Conservation (phyloP, 2,797 vertebrate genomes). For the Parambassis ranga region DNA sequence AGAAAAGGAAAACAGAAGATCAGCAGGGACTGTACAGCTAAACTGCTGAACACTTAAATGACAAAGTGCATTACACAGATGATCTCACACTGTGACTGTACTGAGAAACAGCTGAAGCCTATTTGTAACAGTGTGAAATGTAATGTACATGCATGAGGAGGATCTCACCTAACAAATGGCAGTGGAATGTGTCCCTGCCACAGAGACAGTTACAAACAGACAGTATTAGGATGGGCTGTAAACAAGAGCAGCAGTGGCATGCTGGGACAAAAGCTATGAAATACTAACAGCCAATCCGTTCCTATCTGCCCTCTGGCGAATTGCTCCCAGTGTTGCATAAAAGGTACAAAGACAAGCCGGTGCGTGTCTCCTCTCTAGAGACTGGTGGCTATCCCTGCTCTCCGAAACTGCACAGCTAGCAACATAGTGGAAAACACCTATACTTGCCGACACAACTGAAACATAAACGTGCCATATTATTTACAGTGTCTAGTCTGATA, state of each 20-base stretch:
- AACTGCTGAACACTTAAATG: no score
- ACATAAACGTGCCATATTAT: no score
- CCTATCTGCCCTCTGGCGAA: conserved; percentile 17
- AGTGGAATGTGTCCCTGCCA: conserved; percentile 29
- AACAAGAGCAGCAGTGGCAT: conserved; percentile 37
- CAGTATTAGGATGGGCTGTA: conserved; percentile 22
- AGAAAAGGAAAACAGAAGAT: no score
- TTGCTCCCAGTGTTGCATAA: conserved; percentile 23
- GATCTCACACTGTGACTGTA: neutral
- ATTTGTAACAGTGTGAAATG: neutral
- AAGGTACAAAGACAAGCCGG: conserved; percentile 31
- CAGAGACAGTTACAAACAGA: conserved; percentile 6
- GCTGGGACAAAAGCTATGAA: conserved; percentile 37
- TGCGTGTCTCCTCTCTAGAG: conserved; percentile 19
- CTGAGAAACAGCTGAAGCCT: neutral
- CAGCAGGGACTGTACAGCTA: no score
- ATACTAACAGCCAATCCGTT: conserved; percentile 31
- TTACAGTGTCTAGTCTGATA: no score
- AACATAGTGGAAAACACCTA: conserved; percentile 14
- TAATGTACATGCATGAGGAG: neutral
- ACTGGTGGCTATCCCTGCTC: neutral
- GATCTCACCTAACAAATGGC: conserved; percentile 2
- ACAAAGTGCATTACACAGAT: no score
- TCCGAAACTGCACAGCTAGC: neutral
- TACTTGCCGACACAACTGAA: no score